These are phyloP conservation scores for Aleadryas rufinucha DNA, from an alignment of 2,113 vertebrate species.

Conservation along the genomic window DNA sequence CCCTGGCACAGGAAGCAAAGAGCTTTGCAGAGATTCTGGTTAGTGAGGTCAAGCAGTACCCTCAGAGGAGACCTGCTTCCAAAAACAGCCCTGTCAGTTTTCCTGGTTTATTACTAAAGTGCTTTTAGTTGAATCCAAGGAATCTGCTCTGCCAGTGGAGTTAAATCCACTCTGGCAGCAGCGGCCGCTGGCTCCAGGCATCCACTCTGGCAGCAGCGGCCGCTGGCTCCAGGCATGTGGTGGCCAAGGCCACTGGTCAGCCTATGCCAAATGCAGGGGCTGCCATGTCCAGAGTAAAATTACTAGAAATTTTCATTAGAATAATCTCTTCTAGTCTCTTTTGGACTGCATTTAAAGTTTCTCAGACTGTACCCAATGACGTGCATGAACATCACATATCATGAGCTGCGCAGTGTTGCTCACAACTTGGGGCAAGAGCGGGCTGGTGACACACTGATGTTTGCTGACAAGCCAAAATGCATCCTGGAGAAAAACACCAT, in stretches of 20 bases:
- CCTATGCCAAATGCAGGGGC: neutral
- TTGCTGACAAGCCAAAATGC: neutral
- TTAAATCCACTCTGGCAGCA: neutral
- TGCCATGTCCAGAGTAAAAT: neutral
- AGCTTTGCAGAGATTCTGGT: neutral
- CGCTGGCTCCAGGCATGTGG: accelerated
- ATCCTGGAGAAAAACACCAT: neutral
- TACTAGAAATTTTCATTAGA: neutral
- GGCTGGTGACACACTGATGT: neutral
- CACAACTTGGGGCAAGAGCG: neutral
- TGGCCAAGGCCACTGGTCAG: too few relatives aligned
- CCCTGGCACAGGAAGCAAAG: neutral
- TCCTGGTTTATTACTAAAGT: neutral
- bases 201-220: neutral
- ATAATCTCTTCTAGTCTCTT: neutral
- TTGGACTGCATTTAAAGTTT: neutral
- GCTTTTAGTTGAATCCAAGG: neutral
- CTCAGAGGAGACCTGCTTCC: neutral
- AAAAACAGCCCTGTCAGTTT: neutral
- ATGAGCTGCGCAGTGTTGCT: neutral
- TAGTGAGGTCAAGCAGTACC: neutral
- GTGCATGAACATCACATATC: neutral
- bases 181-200: accelerated
- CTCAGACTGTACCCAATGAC: neutral
- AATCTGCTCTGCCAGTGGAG: neutral